phyloP scores from a whole-genome alignment of 2,797 vertebrate genomes.

The Scarus forsteni region DNA sequence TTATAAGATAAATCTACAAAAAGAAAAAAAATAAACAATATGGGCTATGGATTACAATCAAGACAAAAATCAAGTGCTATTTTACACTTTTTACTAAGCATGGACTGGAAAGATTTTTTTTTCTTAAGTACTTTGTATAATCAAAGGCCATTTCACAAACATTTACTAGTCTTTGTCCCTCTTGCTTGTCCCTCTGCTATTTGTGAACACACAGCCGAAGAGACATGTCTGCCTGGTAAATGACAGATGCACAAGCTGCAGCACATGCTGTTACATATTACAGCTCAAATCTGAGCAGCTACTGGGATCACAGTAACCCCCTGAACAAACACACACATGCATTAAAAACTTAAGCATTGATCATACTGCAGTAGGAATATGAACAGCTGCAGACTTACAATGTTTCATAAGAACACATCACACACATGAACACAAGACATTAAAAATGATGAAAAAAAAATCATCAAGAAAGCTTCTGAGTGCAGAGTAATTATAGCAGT shows the following conservation, averaged over 20 bases:
- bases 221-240: neutral
- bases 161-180: neutral
- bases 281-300: conserved; percentile 7
- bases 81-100: too few relatives aligned
- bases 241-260: conserved; percentile 8
- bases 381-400: neutral
- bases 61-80: too few relatives aligned
- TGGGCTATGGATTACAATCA: too few relatives aligned
- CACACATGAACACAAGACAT: neutral
- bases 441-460: neutral
- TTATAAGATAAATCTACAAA: too few relatives aligned
- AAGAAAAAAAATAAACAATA: too few relatives aligned
- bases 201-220: neutral
- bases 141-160: too few relatives aligned
- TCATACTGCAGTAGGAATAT: neutral
- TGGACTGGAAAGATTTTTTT: too few relatives aligned
- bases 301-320: neutral
- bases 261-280: conserved; percentile 5
- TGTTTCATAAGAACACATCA: too few relatives aligned
- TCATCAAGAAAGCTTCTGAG: neutral
- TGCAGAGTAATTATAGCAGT: too few relatives aligned
- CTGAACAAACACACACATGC: conserved; percentile 8
- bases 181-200: neutral
- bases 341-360: conserved; percentile 2
- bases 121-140: too few relatives aligned